Base-by-base conservation (phyloP, 2,113 vertebrate genomes). In the Alces alces region DNA sequence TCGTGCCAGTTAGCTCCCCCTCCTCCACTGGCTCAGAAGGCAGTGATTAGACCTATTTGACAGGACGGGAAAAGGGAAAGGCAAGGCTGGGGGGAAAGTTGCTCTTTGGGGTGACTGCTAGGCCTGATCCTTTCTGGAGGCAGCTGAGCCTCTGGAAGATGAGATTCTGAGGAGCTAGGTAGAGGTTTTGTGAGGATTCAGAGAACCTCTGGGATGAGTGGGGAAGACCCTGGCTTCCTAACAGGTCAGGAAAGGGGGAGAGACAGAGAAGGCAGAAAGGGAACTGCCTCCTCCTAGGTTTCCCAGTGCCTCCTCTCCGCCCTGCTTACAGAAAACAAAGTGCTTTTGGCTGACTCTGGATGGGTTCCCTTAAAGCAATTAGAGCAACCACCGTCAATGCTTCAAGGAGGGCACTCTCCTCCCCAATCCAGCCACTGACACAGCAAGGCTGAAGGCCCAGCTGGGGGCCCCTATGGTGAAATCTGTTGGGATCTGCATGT, bases 281-380 rank as follows among this genome's bases (percentile, higher is more conserved):
- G 36, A 78, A 45, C 50, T 12, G 7, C 70, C 58, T 47, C 79
- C 78, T 61, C 80, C 43, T 9, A 28, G 47, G n/a, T 39, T 50
- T 36, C 57, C 55, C 1, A 0, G 4, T 17, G 54, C 30, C 97
- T 98, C 98, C 98, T 98, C 97, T 97, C 90, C 43, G 73, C 39
- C 89, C 97, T 98, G 97, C 97, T 98, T 98, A 96, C 91, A 96
- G 97, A 80, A 97, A 66, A 85, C 52, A 47, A 94, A 98, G 94
- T 96, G 89, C 93, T 95, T 79, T 90, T 78, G 79, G 97, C 87
- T 92, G 92, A 88, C 54, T 78, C 86, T 95, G 97, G 97, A 96
- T 91, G 0, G 89, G 50, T 97, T 98, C 95, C 94, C 45, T 76
- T 43, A 79, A 94, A 98, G 98, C 98, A 98, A 97, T 98, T 97